Base-by-base conservation (phyloP, 2,113 vertebrate genomes). In the Odobenus rosmarus region DNA sequence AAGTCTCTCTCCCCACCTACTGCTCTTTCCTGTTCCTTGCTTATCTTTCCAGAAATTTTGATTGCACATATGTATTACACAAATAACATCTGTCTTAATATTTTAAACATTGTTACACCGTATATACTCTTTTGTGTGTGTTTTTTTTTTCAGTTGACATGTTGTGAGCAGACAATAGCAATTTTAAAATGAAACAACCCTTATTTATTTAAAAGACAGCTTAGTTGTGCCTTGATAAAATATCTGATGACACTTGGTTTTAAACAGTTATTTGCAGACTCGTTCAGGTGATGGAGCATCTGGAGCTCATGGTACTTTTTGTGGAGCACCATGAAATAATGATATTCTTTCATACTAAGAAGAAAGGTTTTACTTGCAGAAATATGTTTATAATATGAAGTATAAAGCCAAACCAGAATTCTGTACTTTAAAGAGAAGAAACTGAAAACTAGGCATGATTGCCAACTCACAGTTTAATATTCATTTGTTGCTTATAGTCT, bases 371-470 rank as follows among this genome's bases (percentile, higher is more conserved):
- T 84, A 51, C n/a, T 81, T 82, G 74, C 74, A 76, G 76, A 87
- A 82, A 82, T 91, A 77, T 64, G 21, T 61, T 86, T 89, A 24
- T 71, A 76, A 77, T 46, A 55, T 64, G 15, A 95, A 80, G 81
- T 90, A 59, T n/a, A 74, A 81, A 64, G 77, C 36, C 24, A 72
- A 26, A 55, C 19, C 33, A 89, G 19, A 53, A 16, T 51, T 74
- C 10, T 89, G n/a, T 84, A 64, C 28, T 39, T 95, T 69, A 33
- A 76, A 76, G 89, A 87, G 39, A 87, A 90, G 51, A 61, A 96
- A 19, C 28, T 79, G 53, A 96, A 82, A 94, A 91, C 74, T 92
- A 83, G 76, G 19, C 42, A 33, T 28, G 9, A 33, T 77, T 88
- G 46, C 53, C n/a, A 69, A 21, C 33, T 81, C 26, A 2, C 23